Evolutionary conservation across 2,797 vertebrate genomes (phyloP).

Genomic region (Coranthus polyacanthus): DNA sequence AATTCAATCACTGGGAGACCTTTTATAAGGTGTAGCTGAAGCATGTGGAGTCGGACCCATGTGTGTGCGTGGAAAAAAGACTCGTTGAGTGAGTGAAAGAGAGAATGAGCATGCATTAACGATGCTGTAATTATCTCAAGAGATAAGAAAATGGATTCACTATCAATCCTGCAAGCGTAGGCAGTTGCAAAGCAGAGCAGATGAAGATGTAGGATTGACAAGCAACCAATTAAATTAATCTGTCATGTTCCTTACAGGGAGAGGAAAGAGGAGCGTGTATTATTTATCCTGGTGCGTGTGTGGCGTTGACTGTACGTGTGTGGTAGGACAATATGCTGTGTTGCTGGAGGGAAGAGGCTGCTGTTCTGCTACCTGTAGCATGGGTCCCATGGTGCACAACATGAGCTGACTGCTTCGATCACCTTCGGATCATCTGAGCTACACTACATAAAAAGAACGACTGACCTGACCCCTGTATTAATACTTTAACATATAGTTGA

Average conservation of each 20-base stretch:
- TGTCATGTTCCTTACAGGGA: conserved; percentile 63
- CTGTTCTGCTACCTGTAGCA: conserved; percentile 49
- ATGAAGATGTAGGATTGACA: conserved; percentile 71
- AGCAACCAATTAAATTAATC: conserved; percentile 64
- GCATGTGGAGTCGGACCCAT: conserved; percentile 15
- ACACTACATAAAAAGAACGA: not conserved
- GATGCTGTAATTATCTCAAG: conserved; percentile 69
- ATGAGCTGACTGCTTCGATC: conserved; percentile 38
- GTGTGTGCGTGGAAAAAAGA: conserved; percentile 1
- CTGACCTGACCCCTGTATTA: not conserved
- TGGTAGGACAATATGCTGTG: conserved; percentile 27
- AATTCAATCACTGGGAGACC: conserved; percentile 41
- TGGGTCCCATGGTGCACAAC: conserved; percentile 17
- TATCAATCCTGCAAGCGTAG: conserved; percentile 45
- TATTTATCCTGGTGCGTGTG: conserved; percentile 59
- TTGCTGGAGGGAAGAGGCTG: conserved; percentile 33
- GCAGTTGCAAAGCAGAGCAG: conserved; percentile 40
- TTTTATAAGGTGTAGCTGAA: conserved; percentile 34
- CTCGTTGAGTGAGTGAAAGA: conserved; percentile 29
- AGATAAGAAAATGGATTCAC: conserved; percentile 71
- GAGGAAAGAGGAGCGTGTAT: conserved; percentile 44
- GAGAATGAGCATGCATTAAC: conserved; percentile 46
- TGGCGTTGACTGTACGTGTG: conserved; percentile 7
- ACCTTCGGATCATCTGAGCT: conserved; percentile 11
- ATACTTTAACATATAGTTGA: conserved; percentile 1